Conservation (phyloP, 2,888 invertebrate genomes). For the Thyatira batis region DNA sequence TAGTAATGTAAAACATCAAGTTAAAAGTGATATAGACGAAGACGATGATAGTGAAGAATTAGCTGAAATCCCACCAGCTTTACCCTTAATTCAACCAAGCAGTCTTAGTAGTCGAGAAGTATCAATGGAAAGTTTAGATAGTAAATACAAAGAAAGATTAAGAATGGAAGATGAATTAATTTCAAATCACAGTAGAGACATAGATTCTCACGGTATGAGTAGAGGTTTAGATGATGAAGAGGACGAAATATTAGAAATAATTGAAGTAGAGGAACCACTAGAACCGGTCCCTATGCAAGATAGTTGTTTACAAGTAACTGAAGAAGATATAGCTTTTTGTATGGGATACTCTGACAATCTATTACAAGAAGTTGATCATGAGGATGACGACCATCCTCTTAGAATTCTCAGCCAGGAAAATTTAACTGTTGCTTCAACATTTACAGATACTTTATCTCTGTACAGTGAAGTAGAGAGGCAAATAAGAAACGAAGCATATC, state of each 20-base stretch:
- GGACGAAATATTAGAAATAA: constrained; percentile 89
- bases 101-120: constrained; percentile 89
- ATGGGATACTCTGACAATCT: constrained; percentile 89
- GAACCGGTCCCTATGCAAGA: constrained; percentile 94
- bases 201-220: constrained; percentile 75
- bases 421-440: constrained; percentile 94
- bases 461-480: constrained; percentile 86
- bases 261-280: constrained; percentile 89
- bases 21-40: constrained; percentile 82
- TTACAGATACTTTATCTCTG: constrained; percentile 88
- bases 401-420: constrained; percentile 95
- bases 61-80: constrained; percentile 90
- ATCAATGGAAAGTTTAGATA: constrained; percentile 91
- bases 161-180: constrained; percentile 81
- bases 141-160: constrained; percentile 87
- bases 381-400: constrained; percentile 91
- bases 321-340: constrained; percentile 94
- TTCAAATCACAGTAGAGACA: constrained; percentile 81
- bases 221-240: constrained; percentile 76
- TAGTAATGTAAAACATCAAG: constrained; percentile 47
- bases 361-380: constrained; percentile 87
- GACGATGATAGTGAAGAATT: constrained; percentile 91
- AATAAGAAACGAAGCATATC: constrained; percentile 83
- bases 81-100: constrained; percentile 88
- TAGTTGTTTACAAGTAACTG: constrained; percentile 94